Evolutionary conservation across 2,113 vertebrate genomes (phyloP).

Genomic region (Sceloporus undulatus): DNA sequence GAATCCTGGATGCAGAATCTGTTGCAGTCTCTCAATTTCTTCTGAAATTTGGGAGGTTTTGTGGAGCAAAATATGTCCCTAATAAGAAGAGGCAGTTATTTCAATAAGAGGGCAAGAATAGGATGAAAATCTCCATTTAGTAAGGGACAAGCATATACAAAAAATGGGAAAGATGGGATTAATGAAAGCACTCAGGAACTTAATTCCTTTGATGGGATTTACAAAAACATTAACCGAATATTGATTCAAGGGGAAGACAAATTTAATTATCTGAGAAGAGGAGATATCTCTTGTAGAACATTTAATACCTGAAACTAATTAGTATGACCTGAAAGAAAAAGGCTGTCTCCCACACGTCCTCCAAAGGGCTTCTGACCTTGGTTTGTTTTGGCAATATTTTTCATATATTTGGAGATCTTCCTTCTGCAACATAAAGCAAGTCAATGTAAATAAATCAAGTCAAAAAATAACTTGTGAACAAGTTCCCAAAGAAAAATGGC

Average conservation of each 20-base stretch:
- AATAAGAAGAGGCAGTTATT: background rate
- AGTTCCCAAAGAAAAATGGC: background rate
- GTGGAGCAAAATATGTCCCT: background rate
- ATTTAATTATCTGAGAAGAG: no score
- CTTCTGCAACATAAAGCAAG: conserved; percentile 82
- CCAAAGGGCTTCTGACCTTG: conserved; percentile 93
- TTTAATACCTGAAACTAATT: background rate
- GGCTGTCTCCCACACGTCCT: conserved; percentile 92
- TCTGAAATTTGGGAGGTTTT: background rate
- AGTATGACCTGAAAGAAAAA: conserved; percentile 88
- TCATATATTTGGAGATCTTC: conserved; percentile 96
- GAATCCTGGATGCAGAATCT: no score
- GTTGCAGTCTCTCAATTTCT: background rate
- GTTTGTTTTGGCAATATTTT: conserved; percentile 96
- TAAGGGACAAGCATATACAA: background rate
- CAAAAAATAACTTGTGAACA: background rate
- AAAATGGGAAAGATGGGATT: background rate
- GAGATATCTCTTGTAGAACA: background rate
- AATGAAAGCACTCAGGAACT: background rate
- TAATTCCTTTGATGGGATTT: background rate
- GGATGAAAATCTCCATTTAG: background rate
- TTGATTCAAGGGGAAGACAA: background rate
- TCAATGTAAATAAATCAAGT: background rate
- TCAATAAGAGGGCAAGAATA: background rate
- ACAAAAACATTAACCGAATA: background rate